These are phyloP conservation scores for Zaprionus tsacasi DNA, from an alignment of 1,140 invertebrate species.

Conservation along the genomic window DNA sequence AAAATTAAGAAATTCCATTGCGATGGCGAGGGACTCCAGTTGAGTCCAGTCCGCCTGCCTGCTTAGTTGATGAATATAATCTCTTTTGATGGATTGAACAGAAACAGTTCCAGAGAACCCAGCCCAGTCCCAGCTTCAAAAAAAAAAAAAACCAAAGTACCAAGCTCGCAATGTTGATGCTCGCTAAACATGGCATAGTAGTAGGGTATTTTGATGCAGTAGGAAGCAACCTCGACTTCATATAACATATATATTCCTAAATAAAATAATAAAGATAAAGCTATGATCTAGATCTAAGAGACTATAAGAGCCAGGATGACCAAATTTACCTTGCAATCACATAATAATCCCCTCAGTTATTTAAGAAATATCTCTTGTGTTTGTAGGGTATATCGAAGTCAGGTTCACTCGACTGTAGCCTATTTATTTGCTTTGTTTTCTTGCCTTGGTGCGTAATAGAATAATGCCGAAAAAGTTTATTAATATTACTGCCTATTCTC, in stretches of 20 bases:
- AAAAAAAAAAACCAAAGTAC: constrained; percentile 19
- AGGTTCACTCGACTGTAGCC: too few species aligned
- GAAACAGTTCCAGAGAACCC: constrained; percentile 23
- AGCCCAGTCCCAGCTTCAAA: constrained; percentile 14
- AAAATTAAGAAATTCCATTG: constrained; percentile 77
- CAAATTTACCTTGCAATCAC: too few species aligned
- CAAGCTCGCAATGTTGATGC: constrained; percentile 39
- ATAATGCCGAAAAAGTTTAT: constrained; percentile 74
- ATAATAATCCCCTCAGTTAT: too few species aligned
- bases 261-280: too few species aligned
- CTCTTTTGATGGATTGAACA: constrained; percentile 81
- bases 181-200: too few species aligned
- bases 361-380: too few species aligned
- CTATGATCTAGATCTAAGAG: too few species aligned
- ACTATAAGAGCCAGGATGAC: too few species aligned
- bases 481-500: constrained; percentile 70
- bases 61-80: constrained; percentile 80
- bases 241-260: too few species aligned
- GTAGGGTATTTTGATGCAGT: too few species aligned
- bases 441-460: constrained; percentile 61
- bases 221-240: too few species aligned
- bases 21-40: constrained; percentile 18
- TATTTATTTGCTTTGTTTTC: constrained; percentile 43
- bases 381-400: too few species aligned
- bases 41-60: constrained; percentile 21